phyloP scores from a whole-genome alignment of 1,140 invertebrate species.

The Ptiloglossa arizonensis region DNA sequence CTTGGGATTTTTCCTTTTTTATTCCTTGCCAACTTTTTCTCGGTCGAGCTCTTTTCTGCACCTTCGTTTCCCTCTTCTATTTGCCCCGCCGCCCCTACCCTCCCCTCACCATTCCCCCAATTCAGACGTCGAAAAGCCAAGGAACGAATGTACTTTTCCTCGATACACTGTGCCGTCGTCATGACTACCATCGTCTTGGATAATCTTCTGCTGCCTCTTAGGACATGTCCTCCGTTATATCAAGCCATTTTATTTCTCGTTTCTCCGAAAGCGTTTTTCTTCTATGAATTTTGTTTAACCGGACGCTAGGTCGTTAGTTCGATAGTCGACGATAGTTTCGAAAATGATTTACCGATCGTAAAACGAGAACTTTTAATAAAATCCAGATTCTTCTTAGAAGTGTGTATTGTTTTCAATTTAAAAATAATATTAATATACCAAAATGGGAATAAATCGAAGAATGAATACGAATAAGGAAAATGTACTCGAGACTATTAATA shows the following conservation, averaged over 20 bases:
- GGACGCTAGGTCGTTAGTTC: not conserved
- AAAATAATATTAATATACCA: no score
- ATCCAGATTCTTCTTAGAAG: not conserved
- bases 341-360: not conserved
- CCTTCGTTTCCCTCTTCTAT: conserved; percentile 29
- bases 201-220: conserved; percentile 61
- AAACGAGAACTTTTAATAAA: no score
- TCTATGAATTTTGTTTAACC: not conserved
- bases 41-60: conserved; percentile 9
- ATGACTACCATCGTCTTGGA: conserved; percentile 63
- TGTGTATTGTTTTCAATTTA: no score
- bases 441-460: no score
- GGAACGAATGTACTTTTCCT: conserved; percentile 58
- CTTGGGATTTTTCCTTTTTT: not conserved
- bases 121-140: conserved; percentile 38
- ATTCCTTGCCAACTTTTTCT: conserved; percentile 3
- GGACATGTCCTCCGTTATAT: conserved; percentile 56
- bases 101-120: no score
- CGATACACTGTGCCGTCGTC: conserved; percentile 69
- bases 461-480: no score
- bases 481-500: no score
- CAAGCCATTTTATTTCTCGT: conserved; percentile 51
- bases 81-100: no score
- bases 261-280: not conserved
- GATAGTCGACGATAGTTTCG: not conserved